Base-by-base conservation (phyloP, 2,888 invertebrate genomes). In the Adela reaumurella region DNA sequence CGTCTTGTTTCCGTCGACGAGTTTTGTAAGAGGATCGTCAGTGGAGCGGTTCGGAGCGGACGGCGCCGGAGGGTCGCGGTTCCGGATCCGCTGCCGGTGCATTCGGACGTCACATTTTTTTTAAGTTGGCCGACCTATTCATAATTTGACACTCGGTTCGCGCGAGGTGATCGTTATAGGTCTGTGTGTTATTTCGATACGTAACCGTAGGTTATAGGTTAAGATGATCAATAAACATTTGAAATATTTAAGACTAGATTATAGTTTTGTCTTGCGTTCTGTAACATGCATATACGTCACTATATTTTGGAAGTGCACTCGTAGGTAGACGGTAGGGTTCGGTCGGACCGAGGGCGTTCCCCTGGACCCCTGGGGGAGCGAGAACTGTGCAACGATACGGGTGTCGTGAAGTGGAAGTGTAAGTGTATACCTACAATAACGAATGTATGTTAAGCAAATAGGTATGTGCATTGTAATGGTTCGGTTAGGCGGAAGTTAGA, bases 1-100 rank as follows among this genome's bases (percentile, higher is more conserved):
- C 76, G 74, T 76, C 74, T 77, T 66, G 67, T 69, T 68, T 76
- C 74, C 74, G 76, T 76, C 74, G 71, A 70, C 68, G n/a, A 35
- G 60, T 64, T 65, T 63, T 61, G 63, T 63, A 63, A 65, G 66
- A 62, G 56, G 58, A 59, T 60, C 59, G 56, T 57, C 51, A 56
- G 57, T 45, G 47, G 44, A 46, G 28, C 46, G 45, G 51, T 46
- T 51, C 50, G 51, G n/a, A 41, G 42, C 46, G 47, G 45, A 44
- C 43, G 42, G 46, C 47, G 20, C 49, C 43, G 47, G 51, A 46
- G 49, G 48, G 50, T 45, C 46, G 17, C 18, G 51, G 19, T 43
- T 18, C 42, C 43, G 24, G 35, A 16, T 47, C 43, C 43, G 20
- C 20, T 24, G 24, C 56, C 29, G 42, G 64, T 35, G 14, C 35